phyloP scores from a whole-genome alignment of 2,888 invertebrate species.

The Cerastoderma edule region DNA sequence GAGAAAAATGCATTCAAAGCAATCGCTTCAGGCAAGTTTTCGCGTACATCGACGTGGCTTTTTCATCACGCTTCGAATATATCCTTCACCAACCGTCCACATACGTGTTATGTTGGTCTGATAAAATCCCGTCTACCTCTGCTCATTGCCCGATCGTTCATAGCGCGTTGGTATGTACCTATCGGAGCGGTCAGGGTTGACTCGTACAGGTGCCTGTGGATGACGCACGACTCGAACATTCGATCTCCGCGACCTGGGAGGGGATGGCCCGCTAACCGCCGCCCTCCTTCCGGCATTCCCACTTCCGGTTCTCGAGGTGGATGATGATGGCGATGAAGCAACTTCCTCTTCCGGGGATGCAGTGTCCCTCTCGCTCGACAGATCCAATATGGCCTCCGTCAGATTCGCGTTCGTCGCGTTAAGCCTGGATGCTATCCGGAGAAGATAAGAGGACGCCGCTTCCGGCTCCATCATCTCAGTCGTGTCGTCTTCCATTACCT shows the following conservation, averaged over 20 bases:
- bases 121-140: slow-evolving; percentile 11
- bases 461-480: slow-evolving; percentile 44
- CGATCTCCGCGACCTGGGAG: slow-evolving; percentile 59
- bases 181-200: slow-evolving; percentile 44
- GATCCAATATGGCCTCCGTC: slow-evolving; percentile 64
- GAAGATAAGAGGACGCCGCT: slow-evolving; percentile 60
- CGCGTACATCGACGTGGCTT: too few species aligned
- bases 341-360: slow-evolving; percentile 38
- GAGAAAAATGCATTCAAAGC: too few species aligned
- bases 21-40: too few species aligned
- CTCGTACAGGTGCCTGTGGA: slow-evolving; percentile 48
- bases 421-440: slow-evolving; percentile 65
- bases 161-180: slow-evolving; percentile 50
- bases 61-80: too few species aligned
- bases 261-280: slow-evolving; percentile 45
- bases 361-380: slow-evolving; percentile 46
- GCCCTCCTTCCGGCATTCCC: slow-evolving; percentile 34
- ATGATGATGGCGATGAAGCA: slow-evolving; percentile 30
- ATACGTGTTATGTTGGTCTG: too few species aligned
- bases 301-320: slow-evolving; percentile 9
- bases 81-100: too few species aligned
- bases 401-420: slow-evolving; percentile 68
- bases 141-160: slow-evolving; percentile 31
- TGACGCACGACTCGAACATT: slow-evolving; percentile 68
- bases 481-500: slow-evolving; percentile 56